phyloP scores from a whole-genome alignment of 2,888 invertebrate species.

The Rutpela maculata region DNA sequence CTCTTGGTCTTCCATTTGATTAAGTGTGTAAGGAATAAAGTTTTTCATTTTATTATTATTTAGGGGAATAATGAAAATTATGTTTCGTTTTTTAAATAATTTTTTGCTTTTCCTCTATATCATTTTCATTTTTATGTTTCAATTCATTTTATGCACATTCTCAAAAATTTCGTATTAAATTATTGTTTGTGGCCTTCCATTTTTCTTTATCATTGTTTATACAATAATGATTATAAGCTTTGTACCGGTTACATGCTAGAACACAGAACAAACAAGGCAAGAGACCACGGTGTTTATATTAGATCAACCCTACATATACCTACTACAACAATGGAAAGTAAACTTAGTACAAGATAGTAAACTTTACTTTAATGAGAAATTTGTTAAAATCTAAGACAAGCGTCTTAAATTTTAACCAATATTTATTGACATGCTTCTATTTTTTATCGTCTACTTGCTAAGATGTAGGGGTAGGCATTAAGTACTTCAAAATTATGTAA shows the following conservation, averaged over 20 bases:
- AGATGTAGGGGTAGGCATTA: too few species aligned
- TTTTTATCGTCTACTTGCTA: too few species aligned
- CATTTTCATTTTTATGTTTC: neutral
- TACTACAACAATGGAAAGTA: neutral
- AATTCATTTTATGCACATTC: neutral
- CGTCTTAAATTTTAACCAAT: neutral
- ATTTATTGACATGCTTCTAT: too few species aligned
- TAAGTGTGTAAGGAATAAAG: too few species aligned
- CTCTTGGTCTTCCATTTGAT: too few species aligned
- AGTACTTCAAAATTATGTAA: too few species aligned
- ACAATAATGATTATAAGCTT: neutral
- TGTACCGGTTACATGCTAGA: neutral
- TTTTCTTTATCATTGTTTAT: neutral
- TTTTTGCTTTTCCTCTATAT: too few species aligned
- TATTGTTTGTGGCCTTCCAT: neutral
- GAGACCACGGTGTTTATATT: neutral
- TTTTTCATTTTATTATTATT: too few species aligned
- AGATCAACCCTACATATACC: neutral
- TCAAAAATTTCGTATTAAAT: neutral
- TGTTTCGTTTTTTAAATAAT: too few species aligned
- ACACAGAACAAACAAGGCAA: neutral
- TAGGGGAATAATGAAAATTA: too few species aligned
- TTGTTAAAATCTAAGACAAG: neutral
- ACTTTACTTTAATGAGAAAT: neutral
- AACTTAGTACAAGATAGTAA: neutral